Evolutionary conservation across 2,113 vertebrate genomes (phyloP).

Genomic region (Varanus komodoensis): DNA sequence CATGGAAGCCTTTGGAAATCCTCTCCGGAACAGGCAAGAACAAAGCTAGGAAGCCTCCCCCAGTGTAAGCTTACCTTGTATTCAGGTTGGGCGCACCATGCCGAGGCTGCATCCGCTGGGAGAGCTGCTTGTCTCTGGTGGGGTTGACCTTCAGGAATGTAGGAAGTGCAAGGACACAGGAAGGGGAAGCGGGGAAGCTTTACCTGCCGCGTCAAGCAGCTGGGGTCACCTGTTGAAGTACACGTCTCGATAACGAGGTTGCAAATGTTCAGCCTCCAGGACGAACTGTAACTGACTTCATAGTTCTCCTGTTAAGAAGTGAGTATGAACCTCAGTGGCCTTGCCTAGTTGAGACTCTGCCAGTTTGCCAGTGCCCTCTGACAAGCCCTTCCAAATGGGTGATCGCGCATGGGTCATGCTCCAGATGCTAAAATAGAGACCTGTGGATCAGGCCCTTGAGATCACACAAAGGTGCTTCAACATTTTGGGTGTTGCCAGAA

Average conservation of each 20-base stretch:
- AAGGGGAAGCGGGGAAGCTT: too few species aligned
- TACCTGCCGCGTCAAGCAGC: neutral
- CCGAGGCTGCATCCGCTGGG: neutral
- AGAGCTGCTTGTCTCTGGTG: neutral
- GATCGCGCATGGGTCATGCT: neutral
- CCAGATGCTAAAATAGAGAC: neutral
- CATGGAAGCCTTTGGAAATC: neutral
- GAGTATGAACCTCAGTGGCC: neutral
- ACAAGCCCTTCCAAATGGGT: neutral
- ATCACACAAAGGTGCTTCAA: too few species aligned
- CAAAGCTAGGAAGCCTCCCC: neutral
- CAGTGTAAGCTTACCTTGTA: neutral
- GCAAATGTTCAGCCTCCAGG: neutral
- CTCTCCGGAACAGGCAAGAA: neutral
- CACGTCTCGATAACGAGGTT: neutral
- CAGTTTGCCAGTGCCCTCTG: neutral
- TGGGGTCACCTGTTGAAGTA: neutral
- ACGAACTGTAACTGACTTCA: neutral
- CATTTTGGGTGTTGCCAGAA: neutral
- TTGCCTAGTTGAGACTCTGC: neutral
- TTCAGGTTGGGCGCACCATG: neutral
- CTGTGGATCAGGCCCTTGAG: too few species aligned
- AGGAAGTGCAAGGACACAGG: neutral
- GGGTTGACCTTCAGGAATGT: neutral
- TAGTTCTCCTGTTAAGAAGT: neutral